Conservation (phyloP, 2,888 invertebrate species). For the Cryptophagus acutangulus region DNA sequence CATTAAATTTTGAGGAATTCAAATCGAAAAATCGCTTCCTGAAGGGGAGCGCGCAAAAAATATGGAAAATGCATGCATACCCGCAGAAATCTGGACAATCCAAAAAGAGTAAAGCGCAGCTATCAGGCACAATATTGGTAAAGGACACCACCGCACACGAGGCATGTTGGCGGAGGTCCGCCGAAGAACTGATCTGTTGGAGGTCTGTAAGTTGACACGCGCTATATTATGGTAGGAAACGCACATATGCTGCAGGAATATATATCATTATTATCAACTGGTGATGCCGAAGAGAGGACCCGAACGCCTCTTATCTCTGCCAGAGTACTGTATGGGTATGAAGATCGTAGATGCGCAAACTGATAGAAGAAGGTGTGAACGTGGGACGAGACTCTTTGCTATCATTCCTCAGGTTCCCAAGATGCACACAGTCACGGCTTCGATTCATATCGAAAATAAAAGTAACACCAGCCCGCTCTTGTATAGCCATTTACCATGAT, state of each 20-base stretch:
- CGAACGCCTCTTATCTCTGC: too few species aligned
- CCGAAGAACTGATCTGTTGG: constrained; percentile 42
- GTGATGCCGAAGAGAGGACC: too few species aligned
- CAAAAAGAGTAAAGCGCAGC: constrained; percentile 23
- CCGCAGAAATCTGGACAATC: constrained; percentile 31
- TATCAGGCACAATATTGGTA: constrained; percentile 31
- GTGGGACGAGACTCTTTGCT: too few species aligned
- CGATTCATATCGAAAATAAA: too few species aligned
- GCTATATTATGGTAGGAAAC: constrained; percentile 27
- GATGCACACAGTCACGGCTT: too few species aligned
- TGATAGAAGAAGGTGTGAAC: too few species aligned
- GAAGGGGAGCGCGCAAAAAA: background rate
- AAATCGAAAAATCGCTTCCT: background rate
- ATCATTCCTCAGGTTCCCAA: too few species aligned
- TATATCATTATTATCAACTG: too few species aligned
- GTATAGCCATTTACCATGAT: too few species aligned
- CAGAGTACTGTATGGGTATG: too few species aligned
- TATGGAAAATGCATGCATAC: constrained; percentile 24
- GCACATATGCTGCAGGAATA: constrained; percentile 18
- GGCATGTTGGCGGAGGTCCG: constrained; percentile 43
- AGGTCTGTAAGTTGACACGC: constrained; percentile 38
- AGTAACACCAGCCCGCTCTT: too few species aligned
- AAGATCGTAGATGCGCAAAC: too few species aligned
- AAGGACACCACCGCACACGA: constrained; percentile 38
- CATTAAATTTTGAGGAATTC: background rate